Evolutionary conservation across 2,888 invertebrate genomes (phyloP), one percentile per base, ranked within the genome.

Genomic region (Eupithecia subfuscata): DNA sequence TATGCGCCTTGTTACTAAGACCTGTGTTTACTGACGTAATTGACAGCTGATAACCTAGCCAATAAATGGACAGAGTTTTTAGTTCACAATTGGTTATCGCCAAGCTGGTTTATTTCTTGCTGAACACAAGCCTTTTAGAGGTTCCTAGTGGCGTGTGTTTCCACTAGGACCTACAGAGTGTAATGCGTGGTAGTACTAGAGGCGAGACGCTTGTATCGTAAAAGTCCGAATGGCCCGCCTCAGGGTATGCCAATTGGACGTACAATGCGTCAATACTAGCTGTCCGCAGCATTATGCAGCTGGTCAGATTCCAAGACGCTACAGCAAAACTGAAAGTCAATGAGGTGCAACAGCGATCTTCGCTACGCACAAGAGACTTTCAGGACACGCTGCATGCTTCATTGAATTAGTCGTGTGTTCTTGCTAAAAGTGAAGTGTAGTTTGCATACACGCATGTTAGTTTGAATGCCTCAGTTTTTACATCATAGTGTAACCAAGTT

Each of bases 271-370:
- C 89, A 87, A 85, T 91, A 93, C 93, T 93, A 94, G 93, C 93
- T 92, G 93, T 86, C 83, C 82, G 86, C 84, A 87, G 84, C 91
- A 68, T 45, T 72, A 92, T 90, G 88, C 89, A 83, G 84, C 83
- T 71, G 84, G 87, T 86, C 88, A 89, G 93, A 93, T 94, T 94
- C 94, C 93, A 87, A 86, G 90, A 91, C 92, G 94, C 94, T 76
- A 93, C 81, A 94, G 74, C 77, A 88, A 87, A 87, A 89, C 91
- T 90, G 92, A 88, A 85, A 87, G 86, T 87, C 84, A 82, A 84
- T 80, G 82, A 72, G 71, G 75, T 82, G 86, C 87, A 86, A 82
- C 83, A 83, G 84, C 82, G 82, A 76, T 69, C 75, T 83, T 68
- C 82, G 80, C 85, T 84, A 80, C 84, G 86, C 84, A 83, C 83